A percentile compares a stretch with the other conserved stretches of the same genome.
Evolutionary conservation across 2,888 invertebrate species (phyloP).

Genomic region (Leucozona laternaria): DNA sequence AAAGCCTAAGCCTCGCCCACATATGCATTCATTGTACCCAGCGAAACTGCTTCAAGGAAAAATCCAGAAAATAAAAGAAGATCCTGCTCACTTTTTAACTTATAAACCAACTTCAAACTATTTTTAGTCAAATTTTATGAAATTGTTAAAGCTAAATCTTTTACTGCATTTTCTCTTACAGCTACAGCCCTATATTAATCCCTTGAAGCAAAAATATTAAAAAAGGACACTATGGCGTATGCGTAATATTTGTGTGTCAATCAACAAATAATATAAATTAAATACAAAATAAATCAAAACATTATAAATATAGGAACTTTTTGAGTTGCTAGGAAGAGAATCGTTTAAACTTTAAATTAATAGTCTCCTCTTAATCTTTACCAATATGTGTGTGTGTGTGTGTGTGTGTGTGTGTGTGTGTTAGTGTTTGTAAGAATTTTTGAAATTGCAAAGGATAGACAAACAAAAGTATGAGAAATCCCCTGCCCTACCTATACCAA

Average conservation of each 20-base stretch:
- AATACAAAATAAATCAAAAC: background rate
- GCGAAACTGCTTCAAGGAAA: too few species aligned
- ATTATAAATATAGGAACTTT: background rate
- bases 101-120: too few species aligned
- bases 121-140: too few species aligned
- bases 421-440: background rate
- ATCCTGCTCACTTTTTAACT: too few species aligned
- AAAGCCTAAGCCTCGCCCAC: too few species aligned
- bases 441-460: background rate
- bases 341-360: background rate
- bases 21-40: too few species aligned
- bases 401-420: background rate
- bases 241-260: background rate
- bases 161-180: too few species aligned
- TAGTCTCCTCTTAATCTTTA: background rate
- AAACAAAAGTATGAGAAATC: conserved; percentile 5
- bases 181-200: too few species aligned
- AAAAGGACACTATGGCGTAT: background rate
- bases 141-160: too few species aligned
- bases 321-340: background rate
- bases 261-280: background rate
- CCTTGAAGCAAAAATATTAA: too few species aligned
- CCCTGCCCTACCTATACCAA: background rate
- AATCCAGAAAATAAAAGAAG: too few species aligned
- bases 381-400: background rate